Evolutionary conservation across 2,797 vertebrate genomes (phyloP), one percentile per base, ranked within the genome.

Genomic region (Furcifer pardalis): DNA sequence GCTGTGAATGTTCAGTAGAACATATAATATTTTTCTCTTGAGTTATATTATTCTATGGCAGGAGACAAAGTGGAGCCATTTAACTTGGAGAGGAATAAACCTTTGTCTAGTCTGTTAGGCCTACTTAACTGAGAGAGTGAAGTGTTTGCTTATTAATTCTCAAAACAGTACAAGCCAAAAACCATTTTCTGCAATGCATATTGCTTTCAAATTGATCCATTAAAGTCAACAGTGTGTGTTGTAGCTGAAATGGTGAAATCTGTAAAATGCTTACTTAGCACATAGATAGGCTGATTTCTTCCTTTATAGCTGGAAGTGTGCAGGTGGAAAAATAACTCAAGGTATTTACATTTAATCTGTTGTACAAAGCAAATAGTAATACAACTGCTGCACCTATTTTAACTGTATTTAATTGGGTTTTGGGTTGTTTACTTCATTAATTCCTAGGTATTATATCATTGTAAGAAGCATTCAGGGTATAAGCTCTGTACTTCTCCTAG

Each of bases 401-500:
- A 32, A 42, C 79, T 60, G 60, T 77, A 89, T 69, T 76, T 81
- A 79, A 92, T 82, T 74, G 44, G 87, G 90, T 86, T 91, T 90
- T 82, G 1, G 73, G 89, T 9, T 40, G 15, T 77, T 79, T 92
- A 88, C 76, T 91, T 85, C 46, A 56, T 82, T 13, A 1, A 82
- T 75, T 80, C 81, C 87, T 86, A 76, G 83, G 75, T 83, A 90
- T 92, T 91, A 17, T 62, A 62, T 77, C 2, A 8, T 72, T 0
- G 0, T 86, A 83, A 85, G 80, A 85, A 80, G 74, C 78, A 87
- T 37, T 15, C 83, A 68, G 81, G 83, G 10, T 1, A 2, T 49
- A 76, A 83, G 84, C 81, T 89, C 90, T 91, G 71, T 83, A 77
- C 80, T 89, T 89, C 60, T 80, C 71, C 44, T 83, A 90, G 90